Evolutionary conservation across 2,888 invertebrate genomes (phyloP), one percentile per base, ranked within the genome.

Genomic region (Tigriopus californicus): DNA sequence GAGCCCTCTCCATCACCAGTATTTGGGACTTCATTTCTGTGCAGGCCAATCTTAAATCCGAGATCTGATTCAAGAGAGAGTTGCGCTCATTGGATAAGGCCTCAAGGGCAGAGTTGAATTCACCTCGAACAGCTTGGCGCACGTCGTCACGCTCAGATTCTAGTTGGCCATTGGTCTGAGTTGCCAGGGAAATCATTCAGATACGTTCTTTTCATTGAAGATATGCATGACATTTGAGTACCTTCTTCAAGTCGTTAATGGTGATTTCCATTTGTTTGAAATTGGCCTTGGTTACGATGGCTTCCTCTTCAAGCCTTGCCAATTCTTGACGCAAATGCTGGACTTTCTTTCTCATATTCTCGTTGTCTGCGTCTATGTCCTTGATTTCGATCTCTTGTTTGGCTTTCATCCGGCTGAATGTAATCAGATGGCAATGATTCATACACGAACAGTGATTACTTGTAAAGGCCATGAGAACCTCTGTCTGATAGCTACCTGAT

Each of bases 1-100:
- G 57, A 18, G 61, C 61, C 47, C 54, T 58, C 33, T 62, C 62
- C 46, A 60, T 60, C 22, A 52, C 54, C 11, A 59, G 41, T 11
- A 60, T 12, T 56, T 61, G 61, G 24, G 49, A 46, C 46, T 60
- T 53, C n/a, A 61, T 47, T 24, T 61, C 62, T 41, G 62, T 58
- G 40, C 53, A 25, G 47, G 61, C 61, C 11, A 20, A 40, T 53
- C 61, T 61, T 44, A 62, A 18, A 6, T 49, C 52, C 18, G 33
- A 18, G 40, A 54, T 54, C 18, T 54, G 33, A 10, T 41, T 18
- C 33, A 54, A 41, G 2, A 54, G 40, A n/a, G 40, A 41, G 40
- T 33, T 41, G n/a, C 41, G 33, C 11, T 54, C 41, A 1, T 11
- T 18, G 13, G 54, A 40, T 33, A 54, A 15, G 22, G 8, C 18